Evolutionary conservation across 2,113 vertebrate species (phyloP), one percentile per base, ranked within the genome.

Genomic region (Grantiella picta): DNA sequence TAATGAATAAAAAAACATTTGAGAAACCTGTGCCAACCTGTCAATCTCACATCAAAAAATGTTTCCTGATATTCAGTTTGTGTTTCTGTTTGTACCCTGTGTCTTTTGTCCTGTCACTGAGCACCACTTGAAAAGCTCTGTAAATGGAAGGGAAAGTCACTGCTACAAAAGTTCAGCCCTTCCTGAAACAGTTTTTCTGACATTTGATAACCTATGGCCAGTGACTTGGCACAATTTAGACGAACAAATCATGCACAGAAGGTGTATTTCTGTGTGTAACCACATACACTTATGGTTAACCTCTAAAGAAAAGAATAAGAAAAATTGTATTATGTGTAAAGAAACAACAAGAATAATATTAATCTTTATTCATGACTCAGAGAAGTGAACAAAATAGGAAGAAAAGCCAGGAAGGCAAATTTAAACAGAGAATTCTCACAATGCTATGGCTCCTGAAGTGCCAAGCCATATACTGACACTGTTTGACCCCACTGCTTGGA

Each of bases 371-470:
- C 10, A 36, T 84, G 10, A 42, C 15, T 75, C 5, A 3, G 69
- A 70, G 10, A 28, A 84, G 11, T 44, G 40, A 80, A n/a, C 40
- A 28, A 64, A 80, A 56, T 5, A 81, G 17, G 23, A 82, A 72
- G 49, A 56, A 50, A 47, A 22, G 2, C 0, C 23, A 72, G n/a
- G n/a, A n/a, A n/a, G 10, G 3, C 22, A 56, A 59, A 9, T 45
- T 36, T 61, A n/a, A 38, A 45, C 20, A 90, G 42, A 28, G 45
- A 71, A 76, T 38, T 7, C 10, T 57, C 29, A 35, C 7, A 47
- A 0, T 1, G 0, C 7, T 42, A 4, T 33, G 36, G 5, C 6
- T 60, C 22, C 35, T 44, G 24, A 42, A 73, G 12, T 35, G 31
- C 6, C 24, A 60, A 40, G 24, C 50, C 12, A 50, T 13, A 16